Evolutionary conservation across 2,113 vertebrate species (phyloP), one percentile per base, ranked within the genome.

Genomic region (Sinocyclocheilus anshuiensis): DNA sequence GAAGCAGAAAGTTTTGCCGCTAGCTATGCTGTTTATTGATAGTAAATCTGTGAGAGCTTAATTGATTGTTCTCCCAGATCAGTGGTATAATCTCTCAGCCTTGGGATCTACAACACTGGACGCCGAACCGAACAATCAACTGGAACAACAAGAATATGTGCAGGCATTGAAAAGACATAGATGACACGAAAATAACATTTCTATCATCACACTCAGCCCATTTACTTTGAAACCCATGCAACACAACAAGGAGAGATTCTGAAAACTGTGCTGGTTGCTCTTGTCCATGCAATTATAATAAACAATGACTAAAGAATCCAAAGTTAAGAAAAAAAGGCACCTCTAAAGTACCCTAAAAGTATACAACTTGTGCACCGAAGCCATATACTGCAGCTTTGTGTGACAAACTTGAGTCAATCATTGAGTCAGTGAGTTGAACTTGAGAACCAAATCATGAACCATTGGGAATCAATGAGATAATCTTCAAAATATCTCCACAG

Each of bases 1-100:
- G 87, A 65, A 87, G 83, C 84, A 88, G 33, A 89, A 89, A 89
- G 85, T 87, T 80, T 83, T 77, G 90, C 90, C 87, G 78, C 91
- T 90, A 90, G 91, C 93, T 93, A 92, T 92, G 89, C 90, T 93
- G 91, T 93, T 92, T 93, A 95, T 95, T 89, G 94, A 95, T 93
- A 91, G 88, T 53, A 90, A 90, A 93, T 92, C 89, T 88, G 88
- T 89, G 90, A 94, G 92, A 92, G 93, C 91, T 93, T 94, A 94
- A 95, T 94, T 95, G 92, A 95, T 95, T 94, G 91, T 92, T 93
- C 88, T 92, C 92, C 81, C 85, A 93, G 93, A 95, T 94, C 93
- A 91, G 90, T 89, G 89, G 29, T 45, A 88, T 93, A 94, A 94
- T 94, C 92, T 92, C 90, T 91, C 67, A 84, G 90, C 90, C 91